A percentile compares a stretch with the other conserved stretches of the same genome.
phyloP scores from a whole-genome alignment of 53 echinoderm and acorn worm species.

The Zoroaster sp. region DNA sequence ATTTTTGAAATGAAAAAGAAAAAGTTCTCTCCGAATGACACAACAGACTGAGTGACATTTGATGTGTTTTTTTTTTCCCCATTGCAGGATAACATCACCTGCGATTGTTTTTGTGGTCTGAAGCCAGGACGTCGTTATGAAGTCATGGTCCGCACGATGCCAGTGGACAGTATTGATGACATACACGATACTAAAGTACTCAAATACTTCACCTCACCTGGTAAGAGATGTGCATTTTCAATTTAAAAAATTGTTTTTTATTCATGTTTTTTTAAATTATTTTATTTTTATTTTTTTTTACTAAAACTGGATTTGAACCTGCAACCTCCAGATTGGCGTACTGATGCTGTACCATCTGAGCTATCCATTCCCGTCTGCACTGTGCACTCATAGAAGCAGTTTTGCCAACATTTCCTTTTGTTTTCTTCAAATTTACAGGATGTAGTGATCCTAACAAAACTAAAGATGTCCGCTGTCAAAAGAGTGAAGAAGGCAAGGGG shows the following conservation, averaged over 20 bases:
- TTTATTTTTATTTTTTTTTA: too few relatives aligned
- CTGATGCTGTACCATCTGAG: too few relatives aligned
- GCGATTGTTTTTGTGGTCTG: conserved; percentile 43
- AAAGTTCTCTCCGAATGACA: too few relatives aligned
- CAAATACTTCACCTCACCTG: not conserved
- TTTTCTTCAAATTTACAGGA: too few relatives aligned
- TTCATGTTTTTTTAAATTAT: not conserved
- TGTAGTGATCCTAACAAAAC: not conserved
- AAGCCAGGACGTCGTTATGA: not conserved
- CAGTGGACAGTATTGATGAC: not conserved
- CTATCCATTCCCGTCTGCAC: too few relatives aligned
- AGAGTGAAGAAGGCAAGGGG: conserved; percentile 4
- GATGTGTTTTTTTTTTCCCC: not conserved
- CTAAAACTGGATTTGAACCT: too few relatives aligned
- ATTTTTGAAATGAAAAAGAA: too few relatives aligned
- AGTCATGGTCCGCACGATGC: conserved; percentile 12
- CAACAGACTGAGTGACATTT: not conserved
- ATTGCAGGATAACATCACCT: not conserved
- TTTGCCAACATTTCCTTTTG: too few relatives aligned
- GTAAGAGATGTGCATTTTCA: too few relatives aligned
- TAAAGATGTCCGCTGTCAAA: conserved; percentile 7
- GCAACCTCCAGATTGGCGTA: too few relatives aligned
- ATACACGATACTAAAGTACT: not conserved
- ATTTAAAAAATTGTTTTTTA: too few relatives aligned
- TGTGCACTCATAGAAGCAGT: too few relatives aligned